phyloP scores from a whole-genome alignment of 2,797 vertebrate genomes.

The Poecile montanus region DNA sequence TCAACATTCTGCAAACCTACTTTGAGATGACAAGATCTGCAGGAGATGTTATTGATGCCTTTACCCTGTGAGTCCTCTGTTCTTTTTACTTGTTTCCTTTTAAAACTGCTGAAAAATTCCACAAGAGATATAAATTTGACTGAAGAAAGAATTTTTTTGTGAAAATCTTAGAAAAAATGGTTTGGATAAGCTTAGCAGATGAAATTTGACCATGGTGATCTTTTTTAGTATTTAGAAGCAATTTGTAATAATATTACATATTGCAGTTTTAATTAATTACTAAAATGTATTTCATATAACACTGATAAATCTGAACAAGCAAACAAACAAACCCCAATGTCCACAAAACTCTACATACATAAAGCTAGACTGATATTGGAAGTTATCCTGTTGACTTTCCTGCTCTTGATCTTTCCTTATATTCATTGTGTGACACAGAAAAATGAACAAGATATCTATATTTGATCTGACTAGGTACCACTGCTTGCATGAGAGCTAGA shows the following conservation, averaged over 20 bases:
- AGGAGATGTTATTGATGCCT: slow-evolving; percentile 92
- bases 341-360: not conserved
- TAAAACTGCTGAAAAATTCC: not conserved
- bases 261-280: not conserved
- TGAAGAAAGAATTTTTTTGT: not conserved
- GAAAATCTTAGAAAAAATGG: not conserved
- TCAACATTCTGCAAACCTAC: slow-evolving; percentile 97
- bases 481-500: not conserved
- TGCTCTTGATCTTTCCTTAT: not conserved
- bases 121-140: not conserved
- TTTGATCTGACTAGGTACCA: not conserved
- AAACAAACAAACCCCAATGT: not conserved
- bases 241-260: not conserved
- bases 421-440: not conserved
- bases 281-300: not conserved
- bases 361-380: not conserved
- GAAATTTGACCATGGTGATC: not conserved
- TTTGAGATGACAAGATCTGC: slow-evolving; percentile 95
- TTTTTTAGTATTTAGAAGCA: not conserved
- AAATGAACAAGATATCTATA: not conserved
- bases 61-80: slow-evolving; percentile 89
- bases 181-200: not conserved
- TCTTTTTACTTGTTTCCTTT: not conserved
- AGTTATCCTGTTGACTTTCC: not conserved
- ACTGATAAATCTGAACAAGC: not conserved